Evolutionary conservation across 2,113 vertebrate species (phyloP), one percentile per base, ranked within the genome.

Genomic region (Paralichthys olivaceus): DNA sequence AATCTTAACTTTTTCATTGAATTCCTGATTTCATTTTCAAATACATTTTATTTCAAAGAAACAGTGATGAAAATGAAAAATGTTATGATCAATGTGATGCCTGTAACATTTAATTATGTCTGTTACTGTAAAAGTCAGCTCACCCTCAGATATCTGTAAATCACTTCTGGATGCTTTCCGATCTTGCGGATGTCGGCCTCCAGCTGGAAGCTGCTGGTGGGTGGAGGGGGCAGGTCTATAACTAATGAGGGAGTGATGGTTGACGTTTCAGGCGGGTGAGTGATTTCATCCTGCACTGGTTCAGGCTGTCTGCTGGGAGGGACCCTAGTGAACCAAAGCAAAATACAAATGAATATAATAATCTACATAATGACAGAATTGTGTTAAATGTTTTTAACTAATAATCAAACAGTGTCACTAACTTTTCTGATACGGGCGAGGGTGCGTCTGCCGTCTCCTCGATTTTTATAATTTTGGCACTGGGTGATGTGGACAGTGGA

Each of bases 141-240:
- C 89, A 99, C 98, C 95, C 95, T 97, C 49, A 99, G 84, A 76
- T 99, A 99, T 67, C 88, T 91, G 77, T 98, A 98, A 74, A 96
- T 90, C 17, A 85, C 71, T 82, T 96, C 91, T 0, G 96, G 96
- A 47, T 91, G 92, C 66, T 87, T 87, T 84, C 96, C 94, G 23
- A 99, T 90, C 83, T 94, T 96, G 71, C 97, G 95, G 67, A 99
- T 94, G 86, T 98, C 96, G 29, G 96, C 91, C 85, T 99, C 98
- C 45, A 99, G 95, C 79, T 99, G 97, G 84, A 99, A 99, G 69
- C 96, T 95, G 93, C 93, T 98, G 64, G 92, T 25, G 78, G 98
- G 97, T 69, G 95, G 66, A n/a, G 90, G 84, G 86, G 96, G 97
- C 56, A 95, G 68, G 29, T 80, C 61, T 22, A 58, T 1, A 5